These are phyloP conservation scores for Pipra filicauda DNA, from an alignment of 2,113 vertebrate genomes.

Conservation along the genomic window DNA sequence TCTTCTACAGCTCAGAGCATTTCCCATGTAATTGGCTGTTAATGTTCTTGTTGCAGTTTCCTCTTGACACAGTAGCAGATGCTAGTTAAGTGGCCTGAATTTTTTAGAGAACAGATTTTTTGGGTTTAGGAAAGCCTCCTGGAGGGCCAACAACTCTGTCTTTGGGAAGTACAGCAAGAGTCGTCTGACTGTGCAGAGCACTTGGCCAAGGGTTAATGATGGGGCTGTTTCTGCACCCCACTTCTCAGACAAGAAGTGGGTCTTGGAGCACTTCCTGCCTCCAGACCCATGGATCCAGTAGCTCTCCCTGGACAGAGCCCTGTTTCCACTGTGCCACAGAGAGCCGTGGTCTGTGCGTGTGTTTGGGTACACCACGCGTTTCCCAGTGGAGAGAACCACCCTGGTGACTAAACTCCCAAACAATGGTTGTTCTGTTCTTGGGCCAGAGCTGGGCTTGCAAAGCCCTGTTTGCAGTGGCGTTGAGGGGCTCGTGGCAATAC, in stretches of 20 bases:
- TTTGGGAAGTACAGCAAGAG: background rate
- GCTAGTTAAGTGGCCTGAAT: background rate
- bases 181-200: background rate
- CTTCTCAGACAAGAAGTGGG: background rate
- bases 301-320: background rate
- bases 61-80: background rate
- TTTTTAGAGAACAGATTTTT: background rate
- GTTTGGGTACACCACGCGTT: fast-evolving
- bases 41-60: background rate
- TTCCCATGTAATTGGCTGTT: background rate
- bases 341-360: background rate
- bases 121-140: background rate
- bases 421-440: background rate
- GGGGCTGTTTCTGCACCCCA: background rate
- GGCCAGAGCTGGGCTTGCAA: background rate
- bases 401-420: background rate
- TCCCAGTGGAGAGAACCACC: background rate
- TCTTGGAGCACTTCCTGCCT: background rate
- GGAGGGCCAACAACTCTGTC: background rate
- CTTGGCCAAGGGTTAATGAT: background rate
- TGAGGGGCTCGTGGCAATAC: background rate
- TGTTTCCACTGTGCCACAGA: fast-evolving
- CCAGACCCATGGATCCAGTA: fast-evolving
- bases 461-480: background rate
- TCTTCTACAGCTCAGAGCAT: background rate